Percentiles rank a stretch among this genome's conserved stretches.
Evolutionary conservation across 2,888 invertebrate species (phyloP).

Genomic region (Beris morrisii): DNA sequence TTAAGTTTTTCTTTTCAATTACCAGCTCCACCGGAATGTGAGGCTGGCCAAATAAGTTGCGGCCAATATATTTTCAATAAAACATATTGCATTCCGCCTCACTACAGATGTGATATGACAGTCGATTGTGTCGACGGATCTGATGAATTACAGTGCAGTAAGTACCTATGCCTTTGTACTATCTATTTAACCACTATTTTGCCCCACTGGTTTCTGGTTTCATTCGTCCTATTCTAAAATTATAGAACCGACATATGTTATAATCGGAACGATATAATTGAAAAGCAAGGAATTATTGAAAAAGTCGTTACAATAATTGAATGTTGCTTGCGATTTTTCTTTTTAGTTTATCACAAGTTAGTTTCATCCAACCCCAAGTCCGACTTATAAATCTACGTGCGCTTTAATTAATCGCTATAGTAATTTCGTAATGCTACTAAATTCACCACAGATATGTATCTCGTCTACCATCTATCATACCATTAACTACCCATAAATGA

Average conservation of each 20-base stretch:
- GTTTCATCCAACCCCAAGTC: no score
- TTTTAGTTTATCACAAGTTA: no score
- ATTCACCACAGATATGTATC: neutral
- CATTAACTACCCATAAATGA: neutral
- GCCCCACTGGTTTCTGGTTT: conserved; percentile 1
- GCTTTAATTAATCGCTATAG: no score
- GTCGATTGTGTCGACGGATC: conserved; percentile 94
- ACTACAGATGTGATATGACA: conserved; percentile 92
- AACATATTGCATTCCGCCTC: conserved; percentile 91
- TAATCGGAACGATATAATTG: no score
- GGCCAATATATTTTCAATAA: conserved; percentile 93
- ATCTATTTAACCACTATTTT: neutral
- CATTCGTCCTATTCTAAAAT: no score
- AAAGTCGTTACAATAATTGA: no score
- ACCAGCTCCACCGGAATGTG: conserved; percentile 92
- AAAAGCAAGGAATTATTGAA: no score
- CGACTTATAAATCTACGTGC: no score
- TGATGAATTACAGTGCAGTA: conserved; percentile 94
- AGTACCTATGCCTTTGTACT: conserved; percentile 58
- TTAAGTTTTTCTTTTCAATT: conserved; percentile 37
- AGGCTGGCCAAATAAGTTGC: conserved; percentile 87
- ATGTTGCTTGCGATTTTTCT: no score
- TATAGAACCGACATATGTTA: no score
- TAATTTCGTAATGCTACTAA: neutral
- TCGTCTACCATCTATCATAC: no score